Evolutionary conservation across 2,113 vertebrate species (phyloP).

Genomic region (Dicerorhinus sumatrensis): DNA sequence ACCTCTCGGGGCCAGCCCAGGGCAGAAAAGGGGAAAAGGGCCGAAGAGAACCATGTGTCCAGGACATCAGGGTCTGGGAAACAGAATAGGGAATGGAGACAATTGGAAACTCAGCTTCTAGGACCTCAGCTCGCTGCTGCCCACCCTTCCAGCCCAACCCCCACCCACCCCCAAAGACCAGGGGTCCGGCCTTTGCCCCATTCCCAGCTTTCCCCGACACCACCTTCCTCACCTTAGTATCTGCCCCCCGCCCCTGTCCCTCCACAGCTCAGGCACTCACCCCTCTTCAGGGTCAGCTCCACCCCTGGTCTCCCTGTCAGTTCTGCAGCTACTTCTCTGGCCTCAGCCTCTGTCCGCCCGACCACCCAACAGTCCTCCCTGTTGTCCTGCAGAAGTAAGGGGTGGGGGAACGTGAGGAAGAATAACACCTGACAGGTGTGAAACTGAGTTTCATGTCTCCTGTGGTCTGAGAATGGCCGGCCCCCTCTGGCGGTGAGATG

Average conservation of each 20-base stretch:
- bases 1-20: slow-evolving; percentile 95
- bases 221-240: not conserved
- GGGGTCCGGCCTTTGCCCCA: not conserved
- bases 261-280: slow-evolving; percentile 70
- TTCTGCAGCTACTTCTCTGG: slow-evolving; percentile 86
- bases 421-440: not conserved
- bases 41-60: slow-evolving; percentile 97
- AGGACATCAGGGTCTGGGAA: slow-evolving; percentile 92
- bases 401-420: not conserved
- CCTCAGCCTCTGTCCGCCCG: slow-evolving; percentile 89
- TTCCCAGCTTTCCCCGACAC: not conserved
- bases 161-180: not conserved
- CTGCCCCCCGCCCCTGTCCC: not conserved
- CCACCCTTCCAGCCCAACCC: no score
- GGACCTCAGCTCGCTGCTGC: not conserved
- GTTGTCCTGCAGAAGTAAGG: slow-evolving; percentile 72
- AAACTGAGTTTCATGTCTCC: not conserved
- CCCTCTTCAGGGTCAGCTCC: slow-evolving; percentile 87
- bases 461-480: slow-evolving; percentile 80
- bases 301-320: slow-evolving; percentile 85
- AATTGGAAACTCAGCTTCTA: not conserved
- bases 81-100: not conserved
- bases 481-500: not conserved
- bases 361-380: slow-evolving; percentile 89
- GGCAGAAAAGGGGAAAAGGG: slow-evolving; percentile 93